Percentiles rank a stretch among this genome's conserved stretches.
phyloP scores from a whole-genome alignment of 2,797 vertebrate genomes.

The Macropodus opercularis region DNA sequence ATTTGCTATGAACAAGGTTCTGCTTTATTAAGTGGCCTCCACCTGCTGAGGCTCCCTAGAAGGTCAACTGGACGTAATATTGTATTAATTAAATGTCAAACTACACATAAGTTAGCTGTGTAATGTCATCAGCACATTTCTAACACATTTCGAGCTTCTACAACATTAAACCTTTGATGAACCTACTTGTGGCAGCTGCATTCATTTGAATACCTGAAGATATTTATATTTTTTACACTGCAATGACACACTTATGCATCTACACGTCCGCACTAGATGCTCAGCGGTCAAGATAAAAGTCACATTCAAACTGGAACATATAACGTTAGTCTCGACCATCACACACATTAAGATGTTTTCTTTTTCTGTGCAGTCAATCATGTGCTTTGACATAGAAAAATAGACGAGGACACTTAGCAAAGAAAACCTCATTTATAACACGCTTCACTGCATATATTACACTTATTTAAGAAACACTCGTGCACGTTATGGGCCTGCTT shows the following conservation, averaged over 20 bases:
- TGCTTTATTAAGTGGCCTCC: slow-evolving; percentile 38
- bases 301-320: slow-evolving; percentile 68
- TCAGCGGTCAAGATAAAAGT: slow-evolving; percentile 49
- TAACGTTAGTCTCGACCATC: slow-evolving; percentile 66
- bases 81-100: slow-evolving; percentile 24
- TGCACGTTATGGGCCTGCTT: slow-evolving; percentile 67
- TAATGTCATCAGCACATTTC: slow-evolving; percentile 28
- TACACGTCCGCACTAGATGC: slow-evolving; percentile 43
- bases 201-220: slow-evolving; percentile 49
- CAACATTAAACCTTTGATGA: slow-evolving; percentile 48
- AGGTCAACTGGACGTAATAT: slow-evolving; percentile 11
- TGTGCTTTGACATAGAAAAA: slow-evolving; percentile 82
- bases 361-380: slow-evolving; percentile 82
- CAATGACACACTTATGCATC: slow-evolving; percentile 62
- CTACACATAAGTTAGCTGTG: slow-evolving; percentile 13
- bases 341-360: slow-evolving; percentile 77
- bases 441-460: slow-evolving; percentile 68
- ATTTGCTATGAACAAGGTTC: slow-evolving; percentile 29
- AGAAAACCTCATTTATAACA: slow-evolving; percentile 84
- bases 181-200: slow-evolving; percentile 41
- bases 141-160: slow-evolving; percentile 13
- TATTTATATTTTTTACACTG: slow-evolving; percentile 59
- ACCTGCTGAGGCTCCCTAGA: slow-evolving; percentile 46
- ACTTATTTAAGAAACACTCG: slow-evolving; percentile 73
- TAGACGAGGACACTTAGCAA: slow-evolving; percentile 82